Evolutionary conservation across 2,797 vertebrate species (phyloP), one percentile per base, ranked within the genome.

Genomic region (Chromobotia macracanthus): DNA sequence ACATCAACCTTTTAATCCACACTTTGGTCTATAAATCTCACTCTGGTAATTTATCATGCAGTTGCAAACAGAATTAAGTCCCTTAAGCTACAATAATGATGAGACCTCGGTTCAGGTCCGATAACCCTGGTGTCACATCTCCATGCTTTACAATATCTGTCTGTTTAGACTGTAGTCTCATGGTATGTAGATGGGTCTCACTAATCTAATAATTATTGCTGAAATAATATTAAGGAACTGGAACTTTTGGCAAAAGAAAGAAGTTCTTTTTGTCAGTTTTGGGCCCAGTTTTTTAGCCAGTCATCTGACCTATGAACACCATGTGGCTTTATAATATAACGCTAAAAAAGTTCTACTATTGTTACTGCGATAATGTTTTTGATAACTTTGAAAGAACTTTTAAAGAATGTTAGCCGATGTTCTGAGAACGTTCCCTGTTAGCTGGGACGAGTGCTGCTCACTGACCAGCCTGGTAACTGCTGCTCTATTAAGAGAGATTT

Each of bases 41-140:
- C 38, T 35, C 16, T 76, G 67, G 50, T 65, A 46, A 77, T 81
- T 72, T 81, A 81, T 66, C 69, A 72, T 53, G 25, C 67, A 44
- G 60, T 46, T 58, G 66, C 77, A 76, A 72, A 83, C 77, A 70
- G 19, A 70, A 74, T 15, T 48, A 76, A 83, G 60, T 71, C 81
- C 51, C 72, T 66, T 72, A 72, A 83, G 51, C 60, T 56, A 75
- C 66, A 80, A 64, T 80, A 75, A 83, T 80, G 77, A 80, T 69
- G 56, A 77, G 72, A 41, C 44, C 56, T 61, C 10, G 18, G 53
- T 65, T 72, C 31, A 58, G 72, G 66, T 72, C 77, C 75, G 50
- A 83, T 75, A 35, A 69, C 53, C 65, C 41, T 25, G 3, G 23
- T 7, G 10, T 25, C 53, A 69, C 38, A 60, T 19, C 12, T 58